Evolutionary conservation across 2,888 invertebrate species (phyloP).

Genomic region (Argyra leucocephala): DNA sequence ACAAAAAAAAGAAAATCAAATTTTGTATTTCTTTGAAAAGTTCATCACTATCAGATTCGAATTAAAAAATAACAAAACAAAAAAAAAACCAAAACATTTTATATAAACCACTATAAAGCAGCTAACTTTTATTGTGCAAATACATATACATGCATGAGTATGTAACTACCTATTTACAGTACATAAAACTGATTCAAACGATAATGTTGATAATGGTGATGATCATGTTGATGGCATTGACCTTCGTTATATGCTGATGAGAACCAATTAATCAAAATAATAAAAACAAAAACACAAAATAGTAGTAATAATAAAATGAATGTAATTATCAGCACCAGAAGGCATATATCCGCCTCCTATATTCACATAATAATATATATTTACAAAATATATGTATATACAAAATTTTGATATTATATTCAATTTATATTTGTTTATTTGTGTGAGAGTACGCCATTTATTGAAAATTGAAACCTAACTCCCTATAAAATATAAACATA

Average conservation of each 20-base stretch:
- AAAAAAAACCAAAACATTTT: no score
- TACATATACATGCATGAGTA: not conserved
- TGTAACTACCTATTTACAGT: not conserved
- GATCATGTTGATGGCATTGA: constrained; percentile 17
- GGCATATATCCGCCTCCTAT: not conserved
- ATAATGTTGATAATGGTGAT: constrained; percentile 13
- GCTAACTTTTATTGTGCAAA: no score
- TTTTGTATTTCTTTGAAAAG: no score
- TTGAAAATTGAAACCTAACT: no score
- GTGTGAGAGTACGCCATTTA: no score
- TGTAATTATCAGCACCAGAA: constrained; percentile 1
- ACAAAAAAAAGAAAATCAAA: not conserved
- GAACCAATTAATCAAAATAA: constrained; percentile 12
- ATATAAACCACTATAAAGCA: no score
- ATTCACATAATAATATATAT: not conserved
- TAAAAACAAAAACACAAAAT: not conserved
- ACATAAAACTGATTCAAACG: not conserved
- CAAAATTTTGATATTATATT: no score
- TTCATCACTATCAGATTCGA: no score
- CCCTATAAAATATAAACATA: no score
- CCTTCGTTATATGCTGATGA: constrained; percentile 17
- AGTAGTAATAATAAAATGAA: not conserved
- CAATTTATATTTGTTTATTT: no score
- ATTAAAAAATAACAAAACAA: not conserved
- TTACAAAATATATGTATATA: not conserved